Base-by-base conservation (phyloP, 2,888 invertebrate species). In the Meteorus colon region DNA sequence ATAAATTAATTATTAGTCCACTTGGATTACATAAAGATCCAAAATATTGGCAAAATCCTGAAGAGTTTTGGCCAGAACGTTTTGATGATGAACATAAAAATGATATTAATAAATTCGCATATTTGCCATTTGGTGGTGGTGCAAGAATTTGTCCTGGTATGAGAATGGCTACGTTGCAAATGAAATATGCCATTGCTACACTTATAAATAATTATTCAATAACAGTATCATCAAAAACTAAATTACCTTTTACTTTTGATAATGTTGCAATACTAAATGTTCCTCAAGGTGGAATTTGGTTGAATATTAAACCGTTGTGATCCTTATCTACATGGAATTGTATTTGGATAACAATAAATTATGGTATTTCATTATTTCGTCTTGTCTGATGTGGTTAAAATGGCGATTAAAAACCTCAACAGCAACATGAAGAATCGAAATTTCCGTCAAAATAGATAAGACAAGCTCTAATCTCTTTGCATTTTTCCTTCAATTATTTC, bases 141-240 rank as follows among this genome's bases (percentile, higher is more conserved):
- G 86, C 86, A 0, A 82, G 87, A 65, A 81, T 82, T 4, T 87
- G 87, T 74, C 79, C 81, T 3, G 87, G 87, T 0, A 84, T 84
- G 81, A 80, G 83, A 72, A 77, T 87, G 79, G 86, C 80, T 0
- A 10, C 79, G 51, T 8, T 86, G 29, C 78, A 82, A 62, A 79
- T 82, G 2, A 86, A 87, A 69, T 74, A 77, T 1, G 79, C 75
- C 1, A 10, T 83, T 4, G 77, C 75, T 4, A 76, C 77, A 24
- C 37, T 70, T 16, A 14, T 62, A 10, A 62, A 31, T 31, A 27
- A 62, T n/a, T 62, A 16, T 31, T 62, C 62, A 62, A 1, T 62
- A 3, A 31, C 27, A 62, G 37, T 62, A 2, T 62, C 62, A 24
- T 27, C 59, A 14, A 70, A 70, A 27, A 70, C 76, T 27, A 78